A percentile compares a stretch with the other conserved stretches of the same genome.
These are phyloP conservation scores for Clarias gariepinus DNA, from an alignment of 2,113 vertebrate species.

Conservation along the genomic window DNA sequence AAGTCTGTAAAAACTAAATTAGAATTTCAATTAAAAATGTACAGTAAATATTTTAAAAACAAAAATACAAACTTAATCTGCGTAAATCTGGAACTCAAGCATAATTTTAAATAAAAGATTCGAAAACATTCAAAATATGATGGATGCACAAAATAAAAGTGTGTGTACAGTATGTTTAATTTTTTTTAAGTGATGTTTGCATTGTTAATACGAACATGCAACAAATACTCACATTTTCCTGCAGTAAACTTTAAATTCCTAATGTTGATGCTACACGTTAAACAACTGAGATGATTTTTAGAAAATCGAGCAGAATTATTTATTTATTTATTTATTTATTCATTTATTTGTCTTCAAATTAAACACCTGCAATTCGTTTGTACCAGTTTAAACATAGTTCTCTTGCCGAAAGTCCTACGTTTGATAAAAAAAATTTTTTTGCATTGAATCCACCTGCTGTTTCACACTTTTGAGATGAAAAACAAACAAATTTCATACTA, in stretches of 20 bases:
- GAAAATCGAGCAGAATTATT: background rate
- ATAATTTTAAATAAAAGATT: too few species aligned
- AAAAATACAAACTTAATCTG: background rate
- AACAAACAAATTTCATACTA: background rate
- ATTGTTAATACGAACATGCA: too few species aligned
- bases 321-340: too few species aligned
- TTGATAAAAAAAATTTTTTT: background rate
- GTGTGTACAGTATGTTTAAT: too few species aligned
- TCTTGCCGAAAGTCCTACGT: background rate
- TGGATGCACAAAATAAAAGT: too few species aligned
- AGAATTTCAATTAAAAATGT: too few species aligned
- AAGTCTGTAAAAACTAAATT: too few species aligned
- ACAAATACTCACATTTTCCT: too few species aligned
- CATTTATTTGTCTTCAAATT: too few species aligned
- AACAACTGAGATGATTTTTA: background rate
- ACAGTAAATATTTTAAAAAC: background rate
- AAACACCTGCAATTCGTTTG: background rate
- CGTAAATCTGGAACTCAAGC: too few species aligned
- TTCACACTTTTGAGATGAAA: background rate
- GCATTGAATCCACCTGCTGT: background rate
- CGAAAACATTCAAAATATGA: too few species aligned
- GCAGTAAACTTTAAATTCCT: background rate
- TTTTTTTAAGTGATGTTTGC: too few species aligned
- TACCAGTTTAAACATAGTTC: background rate
- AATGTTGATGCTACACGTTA: background rate